Percentiles rank a stretch among this genome's conserved stretches.
These are phyloP conservation scores for Cettia cetti DNA, from an alignment of 2,113 vertebrate genomes.

Conservation along the genomic window DNA sequence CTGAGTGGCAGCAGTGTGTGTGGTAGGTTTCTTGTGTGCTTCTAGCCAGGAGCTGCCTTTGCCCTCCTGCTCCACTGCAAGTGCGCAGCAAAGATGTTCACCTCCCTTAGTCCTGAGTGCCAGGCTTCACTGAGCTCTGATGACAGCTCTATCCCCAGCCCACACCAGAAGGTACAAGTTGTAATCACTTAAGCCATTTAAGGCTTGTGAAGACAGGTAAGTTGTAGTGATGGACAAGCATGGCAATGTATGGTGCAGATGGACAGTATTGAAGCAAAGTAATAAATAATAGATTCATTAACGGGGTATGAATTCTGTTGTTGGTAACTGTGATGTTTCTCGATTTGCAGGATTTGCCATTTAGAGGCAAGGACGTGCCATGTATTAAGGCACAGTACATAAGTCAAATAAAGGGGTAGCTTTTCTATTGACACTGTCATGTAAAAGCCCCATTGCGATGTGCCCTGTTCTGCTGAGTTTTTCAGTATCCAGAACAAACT, in stretches of 20 bases:
- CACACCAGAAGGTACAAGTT: background rate
- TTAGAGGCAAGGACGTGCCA: background rate
- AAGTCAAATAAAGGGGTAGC: background rate
- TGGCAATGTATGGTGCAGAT: background rate
- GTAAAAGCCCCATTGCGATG: background rate
- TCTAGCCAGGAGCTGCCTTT: background rate
- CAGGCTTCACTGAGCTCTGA: background rate
- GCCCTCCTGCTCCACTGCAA: background rate
- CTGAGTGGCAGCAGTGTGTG: background rate
- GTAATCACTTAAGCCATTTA: background rate
- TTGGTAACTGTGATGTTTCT: background rate
- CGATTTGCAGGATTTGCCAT: background rate
- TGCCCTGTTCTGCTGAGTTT: background rate
- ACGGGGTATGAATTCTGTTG: background rate
- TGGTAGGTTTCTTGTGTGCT: background rate
- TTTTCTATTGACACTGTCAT: background rate
- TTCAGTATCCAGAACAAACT: background rate
- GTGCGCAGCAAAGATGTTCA: background rate
- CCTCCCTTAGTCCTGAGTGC: background rate
- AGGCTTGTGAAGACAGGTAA: background rate
- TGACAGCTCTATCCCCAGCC: fast-evolving
- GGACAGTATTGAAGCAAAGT: background rate
- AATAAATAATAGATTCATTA: background rate
- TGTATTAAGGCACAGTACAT: background rate
- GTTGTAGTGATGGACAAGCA: background rate